Percentiles rank a stretch among this genome's conserved stretches.
phyloP scores from a whole-genome alignment of 2,888 invertebrate genomes.

The Ariolimax columbianus region DNA sequence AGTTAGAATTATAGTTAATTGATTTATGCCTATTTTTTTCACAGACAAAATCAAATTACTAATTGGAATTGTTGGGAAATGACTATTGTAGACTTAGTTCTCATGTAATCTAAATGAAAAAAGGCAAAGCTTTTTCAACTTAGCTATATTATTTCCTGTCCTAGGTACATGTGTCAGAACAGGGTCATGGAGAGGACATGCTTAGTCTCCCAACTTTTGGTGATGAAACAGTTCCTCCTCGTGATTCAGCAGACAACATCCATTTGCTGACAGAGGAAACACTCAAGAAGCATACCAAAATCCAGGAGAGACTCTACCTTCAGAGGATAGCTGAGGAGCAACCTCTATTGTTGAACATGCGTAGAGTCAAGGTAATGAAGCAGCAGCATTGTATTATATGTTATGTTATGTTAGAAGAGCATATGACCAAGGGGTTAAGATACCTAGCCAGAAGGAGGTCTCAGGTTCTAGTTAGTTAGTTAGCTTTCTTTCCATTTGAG shows the following conservation, averaged over 20 bases:
- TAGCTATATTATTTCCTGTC: not conserved
- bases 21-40: no score
- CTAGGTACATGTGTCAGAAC: constrained; percentile 54
- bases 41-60: no score
- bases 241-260: constrained; percentile 52
- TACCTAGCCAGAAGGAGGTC: no score
- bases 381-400: no score
- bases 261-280: constrained; percentile 53
- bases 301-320: constrained; percentile 56
- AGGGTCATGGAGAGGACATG: constrained; percentile 50
- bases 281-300: constrained; percentile 55
- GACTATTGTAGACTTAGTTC: no score
- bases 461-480: no score
- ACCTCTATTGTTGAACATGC: constrained; percentile 53
- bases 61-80: no score
- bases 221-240: constrained; percentile 46
- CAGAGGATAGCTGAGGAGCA: constrained; percentile 53
- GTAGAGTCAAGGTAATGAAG: constrained; percentile 41
- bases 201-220: constrained; percentile 49
- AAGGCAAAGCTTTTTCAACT: not conserved
- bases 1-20: no score
- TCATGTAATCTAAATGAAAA: no score
- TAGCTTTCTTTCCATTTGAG: no score
- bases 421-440: no score
- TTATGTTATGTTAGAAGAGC: no score